Base-by-base conservation (phyloP, 2,113 vertebrate species). In the Spermophilus dauricus region DNA sequence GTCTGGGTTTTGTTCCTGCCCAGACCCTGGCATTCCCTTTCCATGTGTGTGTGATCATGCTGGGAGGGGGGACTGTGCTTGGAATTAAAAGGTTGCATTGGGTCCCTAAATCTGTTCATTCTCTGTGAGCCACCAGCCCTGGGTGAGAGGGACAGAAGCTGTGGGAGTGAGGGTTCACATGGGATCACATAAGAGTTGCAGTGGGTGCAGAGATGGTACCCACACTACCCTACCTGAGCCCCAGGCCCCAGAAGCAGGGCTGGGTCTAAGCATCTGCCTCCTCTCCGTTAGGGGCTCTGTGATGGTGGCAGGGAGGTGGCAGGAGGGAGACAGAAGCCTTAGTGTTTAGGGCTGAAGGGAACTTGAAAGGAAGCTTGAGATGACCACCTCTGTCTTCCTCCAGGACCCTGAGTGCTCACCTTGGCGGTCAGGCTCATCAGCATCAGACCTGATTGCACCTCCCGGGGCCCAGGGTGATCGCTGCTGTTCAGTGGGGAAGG, bases 31-130 rank as follows among this genome's bases (percentile, higher is more conserved):
- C 94, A 88, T 63, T 83, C 87, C 92, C 95, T 97, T 95, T 96
- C 96, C 82, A 88, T 63, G 45, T 95, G 95, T 92, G 92, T 93
- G 87, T 92, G 90, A 91, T 84, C 30, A 90, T 84, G 96, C 95
- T 97, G 95, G 91, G 95, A 95, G 42, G 93, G 95, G 76, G 75
- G 86, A 95, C 94, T 97, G 89, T 96, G 97, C 95, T 98, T 96
- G 97, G 94, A 97, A 98, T 98, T 98, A 98, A 98, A 98, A 97
- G 95, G 73, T 96, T 97, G 97, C 94, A 87, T 81, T 89, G 94
- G 96, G 97, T 95, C 97, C 97, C 96, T 95, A 86, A 85, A 96
- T 96, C 92, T 81, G 10, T 85, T 93, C 92, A 82, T 97, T 89
- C 63, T 95, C 97, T 95, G 78, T 96, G 95, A 95, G 83, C 65